phyloP scores from a whole-genome alignment of 2,888 invertebrate genomes.

The Synanthedon formicaeformis region DNA sequence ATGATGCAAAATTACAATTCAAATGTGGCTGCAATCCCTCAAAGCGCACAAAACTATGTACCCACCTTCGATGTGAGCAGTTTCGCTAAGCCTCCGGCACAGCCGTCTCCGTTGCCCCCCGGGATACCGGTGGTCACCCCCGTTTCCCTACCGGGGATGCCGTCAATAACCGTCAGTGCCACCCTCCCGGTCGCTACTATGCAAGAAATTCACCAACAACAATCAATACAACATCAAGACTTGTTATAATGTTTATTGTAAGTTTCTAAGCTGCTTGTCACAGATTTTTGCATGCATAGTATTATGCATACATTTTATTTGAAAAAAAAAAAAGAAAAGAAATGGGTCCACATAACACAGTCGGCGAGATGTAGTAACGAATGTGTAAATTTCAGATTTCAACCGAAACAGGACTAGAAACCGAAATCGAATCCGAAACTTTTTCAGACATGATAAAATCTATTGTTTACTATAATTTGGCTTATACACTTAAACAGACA shows the following conservation, averaged over 20 bases:
- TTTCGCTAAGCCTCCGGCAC: constrained; percentile 40
- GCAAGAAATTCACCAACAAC: constrained; percentile 65
- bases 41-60: constrained; percentile 32
- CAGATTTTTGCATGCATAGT: no score
- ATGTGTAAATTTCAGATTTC: no score
- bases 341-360: no score
- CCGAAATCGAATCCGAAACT: no score
- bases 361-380: no score
- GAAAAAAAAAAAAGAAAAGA: no score
- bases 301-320: no score
- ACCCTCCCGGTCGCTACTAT: constrained; percentile 74
- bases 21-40: constrained; percentile 17
- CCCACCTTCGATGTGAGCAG: constrained; percentile 60
- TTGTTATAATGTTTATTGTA: constrained; percentile 26
- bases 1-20: constrained; percentile 53
- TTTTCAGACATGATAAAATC: no score
- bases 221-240: constrained; percentile 52
- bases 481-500: no score
- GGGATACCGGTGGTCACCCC: constrained; percentile 74
- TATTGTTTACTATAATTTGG: no score
- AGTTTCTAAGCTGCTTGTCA: no score
- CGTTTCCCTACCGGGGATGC: constrained; percentile 81
- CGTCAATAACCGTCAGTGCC: constrained; percentile 82
- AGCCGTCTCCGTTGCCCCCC: constrained; percentile 38
- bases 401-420: no score